Evolutionary conservation across 2,113 vertebrate species (phyloP).

Genomic region (Orcinus orca): DNA sequence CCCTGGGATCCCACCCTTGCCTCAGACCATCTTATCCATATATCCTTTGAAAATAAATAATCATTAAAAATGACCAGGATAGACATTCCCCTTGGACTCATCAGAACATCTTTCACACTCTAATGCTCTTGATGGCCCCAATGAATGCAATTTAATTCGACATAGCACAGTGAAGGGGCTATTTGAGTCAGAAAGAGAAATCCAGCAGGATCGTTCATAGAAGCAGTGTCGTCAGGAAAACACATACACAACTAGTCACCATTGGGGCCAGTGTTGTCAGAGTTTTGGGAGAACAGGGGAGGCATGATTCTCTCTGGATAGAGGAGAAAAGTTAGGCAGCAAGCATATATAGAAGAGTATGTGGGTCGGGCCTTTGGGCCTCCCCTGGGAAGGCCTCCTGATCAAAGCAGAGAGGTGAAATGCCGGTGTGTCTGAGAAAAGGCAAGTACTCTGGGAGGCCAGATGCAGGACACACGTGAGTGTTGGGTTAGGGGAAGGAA

Average conservation of each 20-base stretch:
- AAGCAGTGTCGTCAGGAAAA: neutral
- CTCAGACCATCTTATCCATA: neutral
- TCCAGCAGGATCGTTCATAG: neutral
- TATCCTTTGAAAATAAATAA: slow-evolving; percentile 10
- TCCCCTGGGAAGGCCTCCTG: neutral
- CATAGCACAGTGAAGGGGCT: neutral
- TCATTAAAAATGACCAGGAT: neutral
- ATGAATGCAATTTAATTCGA: neutral
- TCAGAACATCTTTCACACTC: neutral
- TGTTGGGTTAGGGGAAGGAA: neutral
- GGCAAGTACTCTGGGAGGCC: no score
- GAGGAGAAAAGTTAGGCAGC: neutral
- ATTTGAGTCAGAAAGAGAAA: neutral
- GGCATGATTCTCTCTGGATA: neutral
- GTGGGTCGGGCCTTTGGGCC: neutral
- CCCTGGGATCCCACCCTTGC: neutral
- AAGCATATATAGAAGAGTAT: neutral
- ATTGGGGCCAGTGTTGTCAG: neutral
- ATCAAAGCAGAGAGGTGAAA: neutral
- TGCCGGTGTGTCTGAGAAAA: neutral
- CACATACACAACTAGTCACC: neutral
- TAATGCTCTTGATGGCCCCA: neutral
- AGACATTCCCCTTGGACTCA: neutral
- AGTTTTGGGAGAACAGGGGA: neutral
- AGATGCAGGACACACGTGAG: neutral